Conservation (phyloP, 2,888 invertebrate species). For the Pyrocoelia pectoralis region DNA sequence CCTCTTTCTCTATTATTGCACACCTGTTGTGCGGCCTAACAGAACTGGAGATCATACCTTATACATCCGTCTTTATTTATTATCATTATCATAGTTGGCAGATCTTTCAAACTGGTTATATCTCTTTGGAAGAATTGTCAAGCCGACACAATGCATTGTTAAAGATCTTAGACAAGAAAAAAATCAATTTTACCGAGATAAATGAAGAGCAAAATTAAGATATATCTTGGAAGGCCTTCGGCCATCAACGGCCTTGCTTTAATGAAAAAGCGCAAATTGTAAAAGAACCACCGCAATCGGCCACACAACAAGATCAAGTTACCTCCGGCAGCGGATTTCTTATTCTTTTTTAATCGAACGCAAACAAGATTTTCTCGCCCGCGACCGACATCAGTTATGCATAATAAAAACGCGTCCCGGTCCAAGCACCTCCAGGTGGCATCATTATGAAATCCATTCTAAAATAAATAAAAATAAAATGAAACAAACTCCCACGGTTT, state of each 20-base stretch:
- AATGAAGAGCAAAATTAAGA: conserved; percentile 42
- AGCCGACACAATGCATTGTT: conserved; percentile 18
- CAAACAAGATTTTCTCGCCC: conserved; percentile 26
- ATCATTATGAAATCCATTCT: conserved; percentile 21
- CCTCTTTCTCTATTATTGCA: conserved; percentile 40
- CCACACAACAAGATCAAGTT: conserved; percentile 46
- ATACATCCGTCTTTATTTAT: conserved; percentile 25
- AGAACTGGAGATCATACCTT: conserved; percentile 26
- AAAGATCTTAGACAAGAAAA: conserved; percentile 14
- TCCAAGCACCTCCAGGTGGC: conserved; percentile 20
- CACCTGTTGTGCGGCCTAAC: conserved; percentile 43
- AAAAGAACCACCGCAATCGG: conserved; percentile 46
- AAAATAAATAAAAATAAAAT: conserved; percentile 4
- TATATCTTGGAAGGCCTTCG: conserved; percentile 42
- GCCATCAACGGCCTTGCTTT: conserved; percentile 46
- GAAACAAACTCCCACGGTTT: conserved; percentile 26
- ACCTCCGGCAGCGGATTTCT: conserved; percentile 39
- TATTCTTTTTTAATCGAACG: conserved; percentile 31
- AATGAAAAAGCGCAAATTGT: conserved; percentile 45
- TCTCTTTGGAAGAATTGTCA: conserved; percentile 31
- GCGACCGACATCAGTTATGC: conserved; percentile 22
- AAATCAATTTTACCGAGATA: conserved; percentile 42
- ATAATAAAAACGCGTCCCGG: conserved; percentile 27
- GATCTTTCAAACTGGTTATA: conserved; percentile 37
- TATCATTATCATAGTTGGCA: conserved; percentile 25